Conservation (phyloP, 1,140 invertebrate species). For the Pseudomyrmex pallidus region DNA sequence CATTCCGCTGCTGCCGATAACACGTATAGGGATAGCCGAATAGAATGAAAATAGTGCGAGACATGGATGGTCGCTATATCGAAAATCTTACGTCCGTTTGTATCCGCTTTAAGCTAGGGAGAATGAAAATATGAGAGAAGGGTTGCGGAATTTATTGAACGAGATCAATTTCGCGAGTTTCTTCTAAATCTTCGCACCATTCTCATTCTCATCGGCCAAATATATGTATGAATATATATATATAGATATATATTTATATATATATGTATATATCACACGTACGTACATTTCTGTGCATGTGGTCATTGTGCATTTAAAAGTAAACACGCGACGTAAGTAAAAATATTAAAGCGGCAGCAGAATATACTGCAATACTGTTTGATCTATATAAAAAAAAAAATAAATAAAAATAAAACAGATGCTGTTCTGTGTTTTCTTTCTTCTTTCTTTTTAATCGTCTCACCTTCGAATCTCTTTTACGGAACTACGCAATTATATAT, state of each 20-base stretch:
- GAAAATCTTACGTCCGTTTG: background rate
- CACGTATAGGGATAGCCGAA: slow-evolving; percentile 3
- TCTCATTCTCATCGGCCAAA: slow-evolving; percentile 40
- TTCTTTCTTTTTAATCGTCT: slow-evolving; percentile 39
- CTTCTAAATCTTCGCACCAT: slow-evolving; percentile 17
- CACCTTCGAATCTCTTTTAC: slow-evolving; percentile 10
- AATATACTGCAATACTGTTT: slow-evolving; percentile 74
- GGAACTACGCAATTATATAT: background rate
- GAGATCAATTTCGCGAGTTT: background rate
- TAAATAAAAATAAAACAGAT: slow-evolving; percentile 63
- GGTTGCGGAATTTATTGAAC: no score
- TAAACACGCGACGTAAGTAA: slow-evolving; percentile 73
- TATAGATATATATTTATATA: background rate
- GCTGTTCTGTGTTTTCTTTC: slow-evolving; percentile 41
- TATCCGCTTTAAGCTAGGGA: slow-evolving; percentile 24
- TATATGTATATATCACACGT: slow-evolving; percentile 49
- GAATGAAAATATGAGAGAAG: background rate
- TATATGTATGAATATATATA: slow-evolving; percentile 58
- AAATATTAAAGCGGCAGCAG: slow-evolving; percentile 76
- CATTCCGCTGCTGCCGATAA: slow-evolving; percentile 25
- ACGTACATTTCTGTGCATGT: slow-evolving; percentile 54
- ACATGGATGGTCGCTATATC: background rate
- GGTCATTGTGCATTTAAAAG: slow-evolving; percentile 77
- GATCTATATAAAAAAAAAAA: slow-evolving; percentile 49
- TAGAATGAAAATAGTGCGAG: slow-evolving; percentile 24